phyloP scores from a whole-genome alignment of 1,140 invertebrate species.

The Dinothrombium tinctorium region DNA sequence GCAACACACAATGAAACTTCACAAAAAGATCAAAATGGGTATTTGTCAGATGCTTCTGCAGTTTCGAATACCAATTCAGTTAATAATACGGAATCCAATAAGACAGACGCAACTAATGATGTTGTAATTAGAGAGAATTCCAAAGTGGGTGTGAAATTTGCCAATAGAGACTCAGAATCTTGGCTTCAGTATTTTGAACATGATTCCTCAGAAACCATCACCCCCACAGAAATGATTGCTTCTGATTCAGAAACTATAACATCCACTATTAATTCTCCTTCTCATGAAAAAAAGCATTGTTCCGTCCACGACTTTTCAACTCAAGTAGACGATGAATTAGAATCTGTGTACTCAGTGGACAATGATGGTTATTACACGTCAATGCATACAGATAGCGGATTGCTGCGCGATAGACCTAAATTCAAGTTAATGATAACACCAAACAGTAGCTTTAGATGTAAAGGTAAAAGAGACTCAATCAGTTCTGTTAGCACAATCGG shows the following conservation, averaged over 20 bases:
- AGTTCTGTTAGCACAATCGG: constrained; percentile 6
- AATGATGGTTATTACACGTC: constrained; percentile 93
- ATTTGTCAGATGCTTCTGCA: constrained; percentile 6
- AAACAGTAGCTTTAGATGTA: neutral
- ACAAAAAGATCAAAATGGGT: neutral
- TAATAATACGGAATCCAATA: no score
- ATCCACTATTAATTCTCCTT: neutral
- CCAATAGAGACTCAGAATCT: constrained; percentile 9
- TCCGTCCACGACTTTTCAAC: neutral
- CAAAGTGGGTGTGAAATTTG: neutral
- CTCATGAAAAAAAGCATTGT: neutral
- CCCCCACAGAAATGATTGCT: neutral
- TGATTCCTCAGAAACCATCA: constrained; percentile 1
- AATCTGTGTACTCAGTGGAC: constrained; percentile 79
- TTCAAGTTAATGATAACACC: neutral
- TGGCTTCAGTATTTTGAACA: constrained; percentile 6
- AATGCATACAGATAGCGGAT: constrained; percentile 80
- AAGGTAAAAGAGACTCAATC: neutral
- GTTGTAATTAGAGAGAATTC: no score
- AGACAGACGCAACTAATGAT: no score
- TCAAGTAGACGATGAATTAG: constrained; percentile 57
- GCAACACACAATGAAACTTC: neutral
- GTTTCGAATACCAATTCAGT: constrained; percentile 9
- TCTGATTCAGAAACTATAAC: neutral
- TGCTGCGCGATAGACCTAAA: constrained; percentile 5